Evolutionary conservation across 1,140 invertebrate genomes (phyloP), one percentile per base, ranked within the genome.

Genomic region (Semibalanus balanoides): DNA sequence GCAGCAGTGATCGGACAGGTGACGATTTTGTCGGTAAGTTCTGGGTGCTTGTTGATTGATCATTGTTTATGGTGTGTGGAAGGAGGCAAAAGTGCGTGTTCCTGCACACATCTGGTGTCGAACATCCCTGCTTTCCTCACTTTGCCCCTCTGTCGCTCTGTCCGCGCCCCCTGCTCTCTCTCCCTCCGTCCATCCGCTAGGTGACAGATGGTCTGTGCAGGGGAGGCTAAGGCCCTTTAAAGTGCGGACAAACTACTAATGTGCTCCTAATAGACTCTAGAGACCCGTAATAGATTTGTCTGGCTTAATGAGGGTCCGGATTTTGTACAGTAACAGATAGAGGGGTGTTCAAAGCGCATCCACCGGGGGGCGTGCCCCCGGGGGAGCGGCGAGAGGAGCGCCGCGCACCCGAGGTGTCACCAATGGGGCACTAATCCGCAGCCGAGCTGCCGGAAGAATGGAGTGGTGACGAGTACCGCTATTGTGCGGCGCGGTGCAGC

Each of bases 311-410:
- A 64, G 51, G 51, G 51, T 14, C 51, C 11, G 14, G 51, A 64
- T 64, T 64, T 64, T 64, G 51, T 64, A 64, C 51, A 64, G 51
- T 64, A 64, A 64, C 51, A 64, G 51, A 64, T 64, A 64, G 51
- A 64, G 51, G 51, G 51, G 51, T 19, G 51, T 25, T 64, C 51
- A 64, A 64, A 64, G 51, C 51, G 51, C 51, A 40, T 64, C 51
- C 7, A 1, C 22, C 51, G 51, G 51, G 51, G 51, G 51, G 1
- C 7, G 7, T 7, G 7, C 51, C 51, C 51, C 51, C 35, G 35
- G 51, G 51, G 51, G 51, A 19, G 1, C 51, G 14, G 51, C 14
- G 51, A 64, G 51, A 14, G 51, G 51, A 19, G 51, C 14, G 14
- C 51, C 14, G 14, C 22, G 51, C 51, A 1, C 14, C 51, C 9